Evolutionary conservation across 2,113 vertebrate genomes (phyloP).

Genomic region (Zingel zingel): DNA sequence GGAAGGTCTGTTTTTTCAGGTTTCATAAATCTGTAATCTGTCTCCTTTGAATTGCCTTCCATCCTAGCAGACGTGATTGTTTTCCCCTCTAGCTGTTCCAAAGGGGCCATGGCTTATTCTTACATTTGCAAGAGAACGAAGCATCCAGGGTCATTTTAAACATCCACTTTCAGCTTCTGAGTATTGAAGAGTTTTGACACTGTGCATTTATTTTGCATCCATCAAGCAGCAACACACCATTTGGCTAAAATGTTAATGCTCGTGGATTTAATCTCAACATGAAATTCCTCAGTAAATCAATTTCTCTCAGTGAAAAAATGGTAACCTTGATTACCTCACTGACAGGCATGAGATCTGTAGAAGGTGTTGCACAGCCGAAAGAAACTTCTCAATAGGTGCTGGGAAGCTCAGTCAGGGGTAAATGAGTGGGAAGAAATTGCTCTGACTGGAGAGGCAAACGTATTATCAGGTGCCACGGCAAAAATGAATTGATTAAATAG

Average conservation of each 20-base stretch:
- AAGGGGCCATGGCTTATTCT: slow-evolving; percentile 31
- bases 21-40: slow-evolving; percentile 49
- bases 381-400: slow-evolving; percentile 24
- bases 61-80: slow-evolving; percentile 32
- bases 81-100: slow-evolving; percentile 35
- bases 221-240: background rate
- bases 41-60: slow-evolving; percentile 44
- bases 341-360: background rate
- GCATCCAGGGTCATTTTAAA: background rate
- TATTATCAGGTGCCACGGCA: slow-evolving; percentile 47
- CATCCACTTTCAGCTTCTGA: background rate
- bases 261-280: background rate
- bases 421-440: slow-evolving; percentile 59
- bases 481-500: slow-evolving; percentile 67
- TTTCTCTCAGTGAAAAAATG: slow-evolving; percentile 22
- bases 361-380: slow-evolving; percentile 20
- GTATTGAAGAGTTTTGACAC: background rate
- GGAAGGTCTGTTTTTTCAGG: slow-evolving; percentile 15
- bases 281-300: slow-evolving; percentile 20
- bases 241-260: background rate
- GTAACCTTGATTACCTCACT: slow-evolving; percentile 18
- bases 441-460: slow-evolving; percentile 52
- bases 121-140: background rate
- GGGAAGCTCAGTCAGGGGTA: slow-evolving; percentile 50
- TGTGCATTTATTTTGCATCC: slow-evolving; percentile 11